Evolutionary conservation across 1,140 invertebrate species (phyloP).

Genomic region (Meloidogyne exigua): DNA sequence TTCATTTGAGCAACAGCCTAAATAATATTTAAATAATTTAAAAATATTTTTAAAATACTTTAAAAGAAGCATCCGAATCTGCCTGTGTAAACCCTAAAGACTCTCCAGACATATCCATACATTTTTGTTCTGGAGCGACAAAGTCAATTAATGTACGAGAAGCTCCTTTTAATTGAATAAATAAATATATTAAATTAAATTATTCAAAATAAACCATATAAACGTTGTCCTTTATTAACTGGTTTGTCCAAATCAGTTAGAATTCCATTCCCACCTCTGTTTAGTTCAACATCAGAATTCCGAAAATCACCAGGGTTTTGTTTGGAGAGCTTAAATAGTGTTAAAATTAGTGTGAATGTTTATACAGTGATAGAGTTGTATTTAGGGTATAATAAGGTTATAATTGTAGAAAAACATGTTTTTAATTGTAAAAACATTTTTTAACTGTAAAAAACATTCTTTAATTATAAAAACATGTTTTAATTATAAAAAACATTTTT

Average conservation of each 20-base stretch:
- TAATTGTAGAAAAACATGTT: no score
- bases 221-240: not conserved
- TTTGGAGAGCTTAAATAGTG: not conserved
- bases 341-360: not conserved
- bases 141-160: conserved; percentile 41
- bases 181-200: not conserved
- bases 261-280: not conserved
- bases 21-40: not conserved
- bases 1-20: not conserved
- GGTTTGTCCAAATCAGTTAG: not conserved
- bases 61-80: conserved; percentile 34
- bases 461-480: no score
- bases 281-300: not conserved
- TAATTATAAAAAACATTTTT: no score
- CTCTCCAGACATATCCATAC: conserved; percentile 23
- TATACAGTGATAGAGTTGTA: no score
- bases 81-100: conserved; percentile 32
- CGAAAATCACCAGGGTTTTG: not conserved
- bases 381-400: no score
- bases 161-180: conserved; percentile 4
- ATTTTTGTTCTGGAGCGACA: conserved; percentile 26
- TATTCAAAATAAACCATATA: not conserved
- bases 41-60: not conserved
- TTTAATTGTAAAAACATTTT: not conserved
- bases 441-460: no score